phyloP scores from a whole-genome alignment of 37 sponge, comb jelly and placozoan species.

The Hexactinellida sp. region DNA sequence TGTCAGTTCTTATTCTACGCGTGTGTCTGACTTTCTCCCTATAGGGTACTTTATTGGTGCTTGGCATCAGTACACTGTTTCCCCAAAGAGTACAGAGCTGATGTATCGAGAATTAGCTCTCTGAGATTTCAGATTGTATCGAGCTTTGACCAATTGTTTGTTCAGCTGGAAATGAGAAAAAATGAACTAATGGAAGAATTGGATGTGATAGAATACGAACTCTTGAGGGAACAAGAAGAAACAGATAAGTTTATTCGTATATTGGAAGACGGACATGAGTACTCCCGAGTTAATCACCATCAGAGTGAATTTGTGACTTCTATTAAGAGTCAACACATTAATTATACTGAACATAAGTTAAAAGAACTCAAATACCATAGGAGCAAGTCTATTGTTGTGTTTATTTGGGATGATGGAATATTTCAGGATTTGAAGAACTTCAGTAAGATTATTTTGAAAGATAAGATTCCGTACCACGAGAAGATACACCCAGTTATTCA shows the following conservation, averaged over 20 bases:
- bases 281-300: background rate
- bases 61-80: too few relatives aligned
- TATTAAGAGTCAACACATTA: background rate
- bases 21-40: too few relatives aligned
- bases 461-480: background rate
- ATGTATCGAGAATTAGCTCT: too few relatives aligned
- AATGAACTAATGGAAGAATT: background rate
- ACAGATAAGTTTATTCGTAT: background rate
- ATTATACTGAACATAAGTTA: background rate
- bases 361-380: background rate
- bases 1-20: too few relatives aligned
- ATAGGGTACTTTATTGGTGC: too few relatives aligned
- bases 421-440: background rate
- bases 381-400: background rate
- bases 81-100: too few relatives aligned
- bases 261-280: background rate
- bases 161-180: background rate
- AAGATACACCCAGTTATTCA: background rate
- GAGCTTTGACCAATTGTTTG: too few relatives aligned
- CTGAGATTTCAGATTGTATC: too few relatives aligned
- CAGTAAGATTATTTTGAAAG: background rate
- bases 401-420: background rate
- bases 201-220: background rate
- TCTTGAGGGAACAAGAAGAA: background rate
- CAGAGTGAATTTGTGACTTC: background rate